Evolutionary conservation across 2,797 vertebrate genomes (phyloP).

Genomic region (Cyprinella venusta): DNA sequence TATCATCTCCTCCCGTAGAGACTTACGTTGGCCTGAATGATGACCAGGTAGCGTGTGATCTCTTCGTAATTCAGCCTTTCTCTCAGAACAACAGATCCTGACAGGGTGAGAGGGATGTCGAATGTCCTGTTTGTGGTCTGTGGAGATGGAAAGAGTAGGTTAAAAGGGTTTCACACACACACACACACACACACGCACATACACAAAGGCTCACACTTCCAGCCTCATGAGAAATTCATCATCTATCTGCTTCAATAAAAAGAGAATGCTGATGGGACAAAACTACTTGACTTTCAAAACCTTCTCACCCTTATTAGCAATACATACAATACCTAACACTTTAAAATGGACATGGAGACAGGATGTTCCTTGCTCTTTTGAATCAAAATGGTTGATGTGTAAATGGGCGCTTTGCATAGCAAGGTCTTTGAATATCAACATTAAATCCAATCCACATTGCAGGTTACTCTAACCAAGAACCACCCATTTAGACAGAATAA

Average conservation of each 20-base stretch:
- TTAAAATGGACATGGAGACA: conserved; percentile 9
- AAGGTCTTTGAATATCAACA: neutral
- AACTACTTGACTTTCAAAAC: conserved; percentile 32
- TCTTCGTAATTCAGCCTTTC: conserved; percentile 97
- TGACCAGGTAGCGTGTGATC: conserved; percentile 91
- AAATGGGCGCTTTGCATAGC: neutral
- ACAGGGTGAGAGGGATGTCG: conserved; percentile 93
- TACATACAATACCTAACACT: neutral
- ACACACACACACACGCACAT: neutral
- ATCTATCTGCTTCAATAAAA: conserved; percentile 26
- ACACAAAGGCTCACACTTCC: conserved; percentile 19
- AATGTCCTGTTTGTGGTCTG: conserved; percentile 93
- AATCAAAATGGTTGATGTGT: conserved; percentile 28
- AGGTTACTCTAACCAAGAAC: neutral
- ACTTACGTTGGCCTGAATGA: conserved; percentile 97
- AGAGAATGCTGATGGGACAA: conserved; percentile 35
- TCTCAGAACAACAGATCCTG: conserved; percentile 90
- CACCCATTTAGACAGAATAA: neutral
- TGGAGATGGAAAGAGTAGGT: conserved; percentile 42
- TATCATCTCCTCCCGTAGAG: neutral
- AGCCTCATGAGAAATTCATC: conserved; percentile 46
- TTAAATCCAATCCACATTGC: neutral
- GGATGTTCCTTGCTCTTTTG: neutral
- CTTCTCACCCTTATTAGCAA: conserved; percentile 34
- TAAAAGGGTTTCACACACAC: conserved; percentile 28